phyloP scores from a whole-genome alignment of 2,888 invertebrate species.

The Plemyria rubiginata region DNA sequence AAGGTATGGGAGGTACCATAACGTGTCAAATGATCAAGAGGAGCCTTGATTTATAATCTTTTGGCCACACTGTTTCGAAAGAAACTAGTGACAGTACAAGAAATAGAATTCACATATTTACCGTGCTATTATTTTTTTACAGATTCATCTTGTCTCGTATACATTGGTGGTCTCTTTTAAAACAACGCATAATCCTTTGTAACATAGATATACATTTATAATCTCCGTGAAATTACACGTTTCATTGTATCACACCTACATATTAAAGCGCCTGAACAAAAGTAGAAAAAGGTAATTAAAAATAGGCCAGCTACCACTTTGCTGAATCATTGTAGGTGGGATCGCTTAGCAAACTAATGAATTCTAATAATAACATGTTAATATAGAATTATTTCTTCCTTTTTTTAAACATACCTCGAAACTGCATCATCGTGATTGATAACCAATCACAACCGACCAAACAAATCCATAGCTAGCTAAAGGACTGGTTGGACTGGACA shows the following conservation, averaged over 20 bases:
- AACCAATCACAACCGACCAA: not conserved
- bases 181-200: not conserved
- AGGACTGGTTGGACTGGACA: constrained; percentile 4
- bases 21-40: too few relatives aligned
- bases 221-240: constrained; percentile 77
- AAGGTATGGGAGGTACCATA: too few relatives aligned
- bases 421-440: not conserved
- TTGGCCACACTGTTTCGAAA: too few relatives aligned
- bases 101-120: too few relatives aligned
- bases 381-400: constrained; percentile 12
- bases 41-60: too few relatives aligned
- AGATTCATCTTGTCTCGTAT: too few relatives aligned
- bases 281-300: constrained; percentile 47
- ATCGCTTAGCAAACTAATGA: constrained; percentile 32
- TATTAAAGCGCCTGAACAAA: constrained; percentile 64
- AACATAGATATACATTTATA: constrained; percentile 60
- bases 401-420: too few relatives aligned
- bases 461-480: not conserved
- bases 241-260: constrained; percentile 52
- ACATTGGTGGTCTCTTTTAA: not conserved
- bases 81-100: too few relatives aligned
- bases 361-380: constrained; percentile 31
- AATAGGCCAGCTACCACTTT: constrained; percentile 5
- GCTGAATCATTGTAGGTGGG: constrained; percentile 38
- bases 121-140: too few relatives aligned